A percentile compares a stretch with the other conserved stretches of the same genome.
Evolutionary conservation across 1,140 invertebrate species (phyloP).

Genomic region (Elymnias hypermnestra): DNA sequence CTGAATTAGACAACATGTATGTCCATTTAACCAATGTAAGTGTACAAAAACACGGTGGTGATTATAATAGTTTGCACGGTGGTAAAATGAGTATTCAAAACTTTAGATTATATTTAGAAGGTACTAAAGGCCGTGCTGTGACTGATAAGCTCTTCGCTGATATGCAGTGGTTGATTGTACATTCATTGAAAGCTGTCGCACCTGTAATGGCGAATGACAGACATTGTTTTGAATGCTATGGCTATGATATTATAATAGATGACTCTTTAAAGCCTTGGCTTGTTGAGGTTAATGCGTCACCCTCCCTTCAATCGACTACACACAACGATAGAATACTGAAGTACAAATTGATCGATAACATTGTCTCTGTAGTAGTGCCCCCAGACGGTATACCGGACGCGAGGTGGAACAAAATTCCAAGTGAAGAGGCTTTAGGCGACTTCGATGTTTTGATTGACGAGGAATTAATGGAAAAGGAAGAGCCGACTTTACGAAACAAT

Average conservation of each 20-base stretch:
- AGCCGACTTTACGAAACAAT: neutral
- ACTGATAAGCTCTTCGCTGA: conserved; percentile 89
- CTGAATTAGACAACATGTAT: conserved; percentile 2
- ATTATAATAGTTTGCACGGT: conserved; percentile 92
- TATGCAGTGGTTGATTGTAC: conserved; percentile 93
- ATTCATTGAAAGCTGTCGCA: conserved; percentile 89
- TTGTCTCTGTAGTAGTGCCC: conserved; percentile 2
- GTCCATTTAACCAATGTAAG: neutral
- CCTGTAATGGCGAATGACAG: conserved; percentile 86
- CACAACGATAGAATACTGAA: conserved; percentile 96
- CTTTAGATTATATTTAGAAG: conserved; percentile 91
- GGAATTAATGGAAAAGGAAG: conserved; percentile 7
- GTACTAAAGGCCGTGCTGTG: conserved; percentile 91
- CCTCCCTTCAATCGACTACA: conserved; percentile 95
- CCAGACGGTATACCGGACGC: conserved; percentile 7
- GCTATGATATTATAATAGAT: conserved; percentile 94
- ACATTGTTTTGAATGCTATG: conserved; percentile 94
- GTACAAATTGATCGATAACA: conserved; percentile 82
- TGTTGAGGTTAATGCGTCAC: conserved; percentile 95
- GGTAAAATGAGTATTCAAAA: conserved; percentile 96
- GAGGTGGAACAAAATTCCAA: conserved; percentile 10
- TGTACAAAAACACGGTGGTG: too few relatives aligned
- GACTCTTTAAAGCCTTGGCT: conserved; percentile 90
- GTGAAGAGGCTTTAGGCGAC: conserved; percentile 2
- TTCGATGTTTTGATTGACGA: conserved; percentile 11